phyloP scores from a whole-genome alignment of 2,888 invertebrate genomes.

The Microplitis deprimator region DNA sequence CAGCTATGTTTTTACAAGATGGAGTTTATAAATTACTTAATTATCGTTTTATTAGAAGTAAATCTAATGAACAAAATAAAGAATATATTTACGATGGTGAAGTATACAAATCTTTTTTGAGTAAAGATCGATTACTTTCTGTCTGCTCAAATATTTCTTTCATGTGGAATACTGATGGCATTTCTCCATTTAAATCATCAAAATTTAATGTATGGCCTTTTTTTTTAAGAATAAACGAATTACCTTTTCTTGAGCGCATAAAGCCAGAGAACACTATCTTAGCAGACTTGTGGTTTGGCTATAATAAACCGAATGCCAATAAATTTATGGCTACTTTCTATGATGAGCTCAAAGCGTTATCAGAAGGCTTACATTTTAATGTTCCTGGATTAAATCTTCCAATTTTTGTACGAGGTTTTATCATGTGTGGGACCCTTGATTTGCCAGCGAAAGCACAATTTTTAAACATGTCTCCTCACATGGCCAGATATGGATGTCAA shows the following conservation, averaged over 20 bases:
- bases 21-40: too few relatives aligned
- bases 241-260: slow-evolving; percentile 18
- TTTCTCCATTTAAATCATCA: slow-evolving; percentile 6
- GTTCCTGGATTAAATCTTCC: not conserved
- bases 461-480: slow-evolving; percentile 21
- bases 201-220: slow-evolving; percentile 30
- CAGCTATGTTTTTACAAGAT: too few relatives aligned
- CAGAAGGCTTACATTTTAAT: not conserved
- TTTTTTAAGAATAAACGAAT: slow-evolving; percentile 38
- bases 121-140: not conserved
- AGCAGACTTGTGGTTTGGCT: slow-evolving; percentile 37
- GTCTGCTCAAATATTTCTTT: not conserved
- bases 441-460: slow-evolving; percentile 20
- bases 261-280: slow-evolving; percentile 29
- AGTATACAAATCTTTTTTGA: not conserved
- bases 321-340: slow-evolving; percentile 16
- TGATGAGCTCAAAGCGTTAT: not conserved
- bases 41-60: too few relatives aligned
- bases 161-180: slow-evolving; percentile 11
- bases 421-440: slow-evolving; percentile 20
- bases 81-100: not conserved
- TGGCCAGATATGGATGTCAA: slow-evolving; percentile 8
- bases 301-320: slow-evolving; percentile 29
- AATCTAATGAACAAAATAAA: too few relatives aligned
- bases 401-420: not conserved